Percentiles rank a stretch among this genome's conserved stretches.
phyloP scores from a whole-genome alignment of 2,113 vertebrate species.

The Oxyruncus cristatus region DNA sequence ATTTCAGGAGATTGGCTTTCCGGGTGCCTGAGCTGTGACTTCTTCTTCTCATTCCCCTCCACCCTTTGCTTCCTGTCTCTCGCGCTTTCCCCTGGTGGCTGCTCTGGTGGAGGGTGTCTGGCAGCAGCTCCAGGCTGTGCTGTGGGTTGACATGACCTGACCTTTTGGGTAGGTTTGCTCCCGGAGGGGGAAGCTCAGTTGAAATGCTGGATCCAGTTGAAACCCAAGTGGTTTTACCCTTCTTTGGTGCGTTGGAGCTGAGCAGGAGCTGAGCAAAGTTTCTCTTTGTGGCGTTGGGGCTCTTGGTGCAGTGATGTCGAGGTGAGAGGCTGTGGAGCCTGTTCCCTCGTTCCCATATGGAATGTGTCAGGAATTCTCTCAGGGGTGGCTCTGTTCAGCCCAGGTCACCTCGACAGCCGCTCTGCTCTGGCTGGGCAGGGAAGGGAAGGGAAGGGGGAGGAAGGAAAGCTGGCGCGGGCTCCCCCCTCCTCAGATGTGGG shows the following conservation, averaged over 20 bases:
- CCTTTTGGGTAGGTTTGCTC: not conserved
- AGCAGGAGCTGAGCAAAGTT: not conserved
- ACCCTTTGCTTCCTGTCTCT: not conserved
- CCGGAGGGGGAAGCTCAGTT: not conserved
- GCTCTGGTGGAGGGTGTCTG: not conserved
- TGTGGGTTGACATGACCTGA: not conserved
- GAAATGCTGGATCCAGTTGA: not conserved
- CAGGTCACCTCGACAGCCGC: not conserved
- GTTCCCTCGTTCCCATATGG: not conserved
- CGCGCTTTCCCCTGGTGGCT: fast-evolving
- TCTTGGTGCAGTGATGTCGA: fast-evolving
- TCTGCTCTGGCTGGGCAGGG: not conserved
- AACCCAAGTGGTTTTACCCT: not conserved
- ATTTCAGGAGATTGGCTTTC: conserved; percentile 2
- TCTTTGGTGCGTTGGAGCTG: not conserved
- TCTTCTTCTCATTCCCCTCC: not conserved
- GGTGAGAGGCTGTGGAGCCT: not conserved
- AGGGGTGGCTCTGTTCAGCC: not conserved
- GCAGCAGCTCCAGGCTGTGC: not conserved
- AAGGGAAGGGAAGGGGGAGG: not conserved
- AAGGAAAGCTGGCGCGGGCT: not conserved
- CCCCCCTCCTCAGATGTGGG: not conserved
- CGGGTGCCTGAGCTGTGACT: not conserved
- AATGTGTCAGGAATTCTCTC: not conserved
- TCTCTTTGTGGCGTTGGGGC: not conserved